Percentiles rank a stretch among this genome's conserved stretches.
These are phyloP conservation scores for Myioborus melanocephalus DNA, from an alignment of 2,797 vertebrate species.

Conservation along the genomic window DNA sequence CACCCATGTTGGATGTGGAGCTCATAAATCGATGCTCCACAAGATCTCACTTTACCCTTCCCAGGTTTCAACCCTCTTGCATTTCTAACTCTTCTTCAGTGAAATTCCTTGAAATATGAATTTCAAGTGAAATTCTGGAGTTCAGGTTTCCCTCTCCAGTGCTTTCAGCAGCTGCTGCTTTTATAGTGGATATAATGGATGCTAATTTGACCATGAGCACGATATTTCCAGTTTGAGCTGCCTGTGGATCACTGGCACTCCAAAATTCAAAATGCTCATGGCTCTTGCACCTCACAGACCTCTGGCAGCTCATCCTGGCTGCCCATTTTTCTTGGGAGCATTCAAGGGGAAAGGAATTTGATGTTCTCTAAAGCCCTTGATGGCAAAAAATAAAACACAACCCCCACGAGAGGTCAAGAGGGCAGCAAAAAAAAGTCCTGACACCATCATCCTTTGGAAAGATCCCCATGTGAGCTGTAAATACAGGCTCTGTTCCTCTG, in stretches of 20 bases:
- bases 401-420: constrained; percentile 5
- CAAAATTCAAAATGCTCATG: background rate
- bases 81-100: background rate
- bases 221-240: constrained; percentile 1
- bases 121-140: background rate
- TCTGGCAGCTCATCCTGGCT: constrained; percentile 1
- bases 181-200: background rate
- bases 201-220: background rate
- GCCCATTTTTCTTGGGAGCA: constrained; percentile 46
- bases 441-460: background rate
- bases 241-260: constrained; percentile 24
- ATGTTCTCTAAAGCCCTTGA: background rate
- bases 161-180: constrained; percentile 18
- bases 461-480: background rate
- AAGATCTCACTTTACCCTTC: background rate
- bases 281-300: constrained; percentile 29
- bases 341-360: constrained; percentile 41
- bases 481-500: background rate
- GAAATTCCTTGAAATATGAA: background rate
- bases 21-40: background rate
- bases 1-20: accelerated
- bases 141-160: background rate
- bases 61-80: background rate
- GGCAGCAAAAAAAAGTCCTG: background rate
- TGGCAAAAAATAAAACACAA: constrained; percentile 16